Evolutionary conservation across 2,888 invertebrate genomes (phyloP).

Genomic region (Trissolcus japonicus): DNA sequence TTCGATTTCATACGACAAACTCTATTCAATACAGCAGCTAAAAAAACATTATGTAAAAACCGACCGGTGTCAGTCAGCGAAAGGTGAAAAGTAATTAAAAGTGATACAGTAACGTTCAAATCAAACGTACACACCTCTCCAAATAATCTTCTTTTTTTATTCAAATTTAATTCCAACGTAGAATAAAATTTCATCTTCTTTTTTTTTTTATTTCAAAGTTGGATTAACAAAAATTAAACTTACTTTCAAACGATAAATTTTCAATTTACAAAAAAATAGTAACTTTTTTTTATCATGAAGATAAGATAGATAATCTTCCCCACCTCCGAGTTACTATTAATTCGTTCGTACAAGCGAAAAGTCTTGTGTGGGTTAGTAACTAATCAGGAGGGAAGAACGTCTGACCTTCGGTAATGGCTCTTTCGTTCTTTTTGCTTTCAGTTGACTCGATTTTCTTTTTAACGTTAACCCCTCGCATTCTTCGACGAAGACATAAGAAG

Average conservation of each 20-base stretch:
- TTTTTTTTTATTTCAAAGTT: background rate
- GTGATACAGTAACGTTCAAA: background rate
- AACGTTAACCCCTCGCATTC: slow-evolving; percentile 19
- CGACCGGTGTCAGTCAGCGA: background rate
- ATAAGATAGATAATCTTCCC: no score
- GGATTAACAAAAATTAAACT: background rate
- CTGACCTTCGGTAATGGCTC: slow-evolving; percentile 38
- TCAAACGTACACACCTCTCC: background rate
- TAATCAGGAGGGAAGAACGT: slow-evolving; percentile 49
- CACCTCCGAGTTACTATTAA: slow-evolving; percentile 36
- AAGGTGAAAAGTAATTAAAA: slow-evolving; percentile 6
- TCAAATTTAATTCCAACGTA: background rate
- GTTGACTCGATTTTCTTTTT: slow-evolving; percentile 37
- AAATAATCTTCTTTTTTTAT: background rate
- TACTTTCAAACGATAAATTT: background rate
- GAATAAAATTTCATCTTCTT: no score
- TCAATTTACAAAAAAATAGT: background rate
- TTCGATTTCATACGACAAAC: slow-evolving; percentile 35
- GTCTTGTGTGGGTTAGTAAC: slow-evolving; percentile 30
- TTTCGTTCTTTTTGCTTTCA: slow-evolving; percentile 30
- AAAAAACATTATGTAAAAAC: slow-evolving; percentile 30
- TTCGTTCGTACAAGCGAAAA: slow-evolving; percentile 27
- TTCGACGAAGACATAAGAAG: slow-evolving; percentile 35
- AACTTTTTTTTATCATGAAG: no score
- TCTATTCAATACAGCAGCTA: slow-evolving; percentile 25